Conservation (phyloP, 2,888 invertebrate genomes). For the Rhimphoctona megacephalus region DNA sequence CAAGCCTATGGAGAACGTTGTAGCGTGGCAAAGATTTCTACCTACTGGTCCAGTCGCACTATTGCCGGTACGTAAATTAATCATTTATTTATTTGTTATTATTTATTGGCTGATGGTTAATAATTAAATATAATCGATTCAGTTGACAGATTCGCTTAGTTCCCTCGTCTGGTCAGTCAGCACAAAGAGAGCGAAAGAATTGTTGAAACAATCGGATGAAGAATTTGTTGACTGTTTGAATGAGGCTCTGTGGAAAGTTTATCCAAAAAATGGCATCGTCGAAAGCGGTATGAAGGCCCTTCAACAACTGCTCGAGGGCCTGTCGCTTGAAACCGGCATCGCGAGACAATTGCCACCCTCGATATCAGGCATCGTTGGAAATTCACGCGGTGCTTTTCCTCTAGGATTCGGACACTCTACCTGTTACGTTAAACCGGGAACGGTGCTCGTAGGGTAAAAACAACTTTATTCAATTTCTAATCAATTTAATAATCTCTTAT, state of each 20-base stretch:
- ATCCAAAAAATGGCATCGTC: conserved; percentile 86
- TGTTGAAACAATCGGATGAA: conserved; percentile 90
- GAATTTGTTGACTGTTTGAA: conserved; percentile 96
- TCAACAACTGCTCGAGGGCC: conserved; percentile 84
- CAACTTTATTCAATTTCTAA: neutral
- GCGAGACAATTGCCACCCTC: conserved; percentile 90
- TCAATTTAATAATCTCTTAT: neutral
- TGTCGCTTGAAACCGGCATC: conserved; percentile 85
- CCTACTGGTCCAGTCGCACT: conserved; percentile 97
- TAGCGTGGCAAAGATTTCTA: conserved; percentile 98
- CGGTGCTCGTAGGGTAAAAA: conserved; percentile 94
- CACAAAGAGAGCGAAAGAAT: conserved; percentile 89
- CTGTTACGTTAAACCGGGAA: conserved; percentile 92
- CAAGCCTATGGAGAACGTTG: conserved; percentile 91
- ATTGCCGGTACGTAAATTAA: conserved; percentile 88
- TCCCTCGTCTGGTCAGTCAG: conserved; percentile 98
- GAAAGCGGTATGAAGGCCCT: conserved; percentile 87
- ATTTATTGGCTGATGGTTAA: neutral
- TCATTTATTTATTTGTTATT: neutral
- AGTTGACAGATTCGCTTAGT: conserved; percentile 90
- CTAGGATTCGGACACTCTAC: conserved; percentile 96
- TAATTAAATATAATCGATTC: conserved; percentile 21
- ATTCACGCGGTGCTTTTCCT: conserved; percentile 95
- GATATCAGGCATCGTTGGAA: conserved; percentile 86
- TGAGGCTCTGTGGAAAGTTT: conserved; percentile 91